Evolutionary conservation across 1,140 invertebrate species (phyloP).

Genomic region (Solenopsis invicta): DNA sequence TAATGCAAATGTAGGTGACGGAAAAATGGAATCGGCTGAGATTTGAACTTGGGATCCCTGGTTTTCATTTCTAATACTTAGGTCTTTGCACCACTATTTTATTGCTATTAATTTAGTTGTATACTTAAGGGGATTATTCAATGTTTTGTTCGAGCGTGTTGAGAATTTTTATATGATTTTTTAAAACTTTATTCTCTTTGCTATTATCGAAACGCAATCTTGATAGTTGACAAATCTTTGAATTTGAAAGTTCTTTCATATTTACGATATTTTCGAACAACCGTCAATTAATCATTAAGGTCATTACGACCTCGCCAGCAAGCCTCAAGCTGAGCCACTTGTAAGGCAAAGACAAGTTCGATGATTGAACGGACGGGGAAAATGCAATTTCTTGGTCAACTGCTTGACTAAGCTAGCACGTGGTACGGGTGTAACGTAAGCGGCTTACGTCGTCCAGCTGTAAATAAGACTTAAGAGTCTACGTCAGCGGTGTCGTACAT

Average conservation of each 20-base stretch:
- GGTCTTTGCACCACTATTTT: no score
- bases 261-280: background rate
- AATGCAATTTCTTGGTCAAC: slow-evolving; percentile 45
- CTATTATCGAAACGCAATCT: background rate
- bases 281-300: slow-evolving; percentile 31
- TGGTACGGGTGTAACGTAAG: slow-evolving; percentile 36
- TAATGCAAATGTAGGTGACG: no score
- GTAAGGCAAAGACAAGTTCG: background rate
- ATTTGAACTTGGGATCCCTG: no score
- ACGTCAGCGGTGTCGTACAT: slow-evolving; percentile 28
- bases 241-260: background rate
- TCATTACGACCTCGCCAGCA: background rate
- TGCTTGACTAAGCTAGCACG: slow-evolving; percentile 12
- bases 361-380: slow-evolving; percentile 16
- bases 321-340: background rate
- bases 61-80: no score
- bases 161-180: background rate
- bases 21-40: no score
- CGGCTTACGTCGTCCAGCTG: slow-evolving; percentile 42
- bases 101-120: no score
- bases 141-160: background rate
- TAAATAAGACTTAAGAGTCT: slow-evolving; percentile 56
- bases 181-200: background rate
- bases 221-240: background rate
- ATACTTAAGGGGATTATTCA: no score